phyloP scores from a whole-genome alignment of 2,113 vertebrate species.

The Macroglossus sobrinus region DNA sequence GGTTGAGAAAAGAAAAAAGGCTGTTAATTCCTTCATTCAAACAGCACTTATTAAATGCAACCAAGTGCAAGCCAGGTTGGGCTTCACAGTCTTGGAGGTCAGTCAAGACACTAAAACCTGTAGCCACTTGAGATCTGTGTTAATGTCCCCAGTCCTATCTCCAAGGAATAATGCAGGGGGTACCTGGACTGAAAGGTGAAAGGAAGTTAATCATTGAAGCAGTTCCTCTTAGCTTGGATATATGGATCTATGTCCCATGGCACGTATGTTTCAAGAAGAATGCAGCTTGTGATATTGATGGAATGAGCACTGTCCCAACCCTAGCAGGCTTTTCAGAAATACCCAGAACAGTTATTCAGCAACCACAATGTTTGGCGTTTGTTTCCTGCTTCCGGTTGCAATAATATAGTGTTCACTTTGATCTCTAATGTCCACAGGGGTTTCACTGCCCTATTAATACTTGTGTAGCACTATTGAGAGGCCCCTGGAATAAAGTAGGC shows the following conservation, averaged over 20 bases:
- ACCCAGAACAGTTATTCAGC: neutral
- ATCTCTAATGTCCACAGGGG: neutral
- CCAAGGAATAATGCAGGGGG: neutral
- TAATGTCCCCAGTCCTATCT: neutral
- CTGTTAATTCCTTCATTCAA: slow-evolving; percentile 1
- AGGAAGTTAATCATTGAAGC: neutral
- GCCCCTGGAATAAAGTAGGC: slow-evolving; percentile 11
- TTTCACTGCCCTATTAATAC: neutral
- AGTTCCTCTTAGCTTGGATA: neutral
- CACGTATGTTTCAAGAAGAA: neutral
- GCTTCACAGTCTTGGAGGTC: neutral
- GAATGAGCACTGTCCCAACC: neutral
- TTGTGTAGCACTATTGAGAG: neutral
- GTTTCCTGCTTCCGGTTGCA: slow-evolving; percentile 1
- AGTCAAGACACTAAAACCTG: neutral
- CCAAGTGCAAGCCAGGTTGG: neutral
- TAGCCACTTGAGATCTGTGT: neutral
- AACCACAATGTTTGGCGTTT: neutral
- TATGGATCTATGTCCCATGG: neutral
- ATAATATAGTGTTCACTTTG: neutral
- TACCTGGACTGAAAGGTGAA: neutral
- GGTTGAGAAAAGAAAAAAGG: neutral
- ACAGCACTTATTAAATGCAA: slow-evolving; percentile 10
- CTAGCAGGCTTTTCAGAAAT: neutral
- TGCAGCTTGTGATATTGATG: neutral